Conservation (phyloP, 2,888 invertebrate species). For the Protophormia terraenovae region DNA sequence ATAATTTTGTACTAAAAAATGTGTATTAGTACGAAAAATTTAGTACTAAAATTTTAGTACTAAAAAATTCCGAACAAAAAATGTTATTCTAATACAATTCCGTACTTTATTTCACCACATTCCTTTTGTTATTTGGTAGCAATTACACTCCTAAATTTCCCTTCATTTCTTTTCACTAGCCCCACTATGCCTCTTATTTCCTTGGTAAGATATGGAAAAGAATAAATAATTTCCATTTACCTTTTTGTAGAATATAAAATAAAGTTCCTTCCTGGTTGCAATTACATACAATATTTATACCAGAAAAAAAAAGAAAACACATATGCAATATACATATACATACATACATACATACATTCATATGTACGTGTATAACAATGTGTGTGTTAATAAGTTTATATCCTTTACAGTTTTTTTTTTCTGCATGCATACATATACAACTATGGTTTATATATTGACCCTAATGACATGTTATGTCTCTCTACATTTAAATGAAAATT, state of each 20-base stretch:
- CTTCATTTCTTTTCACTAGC: too few species aligned
- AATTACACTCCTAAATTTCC: background rate
- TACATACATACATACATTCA: background rate
- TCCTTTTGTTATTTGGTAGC: too few species aligned
- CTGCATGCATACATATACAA: background rate
- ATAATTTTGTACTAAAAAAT: too few species aligned
- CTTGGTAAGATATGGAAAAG: background rate
- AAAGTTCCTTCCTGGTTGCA: conserved; percentile 61
- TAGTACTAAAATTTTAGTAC: too few species aligned
- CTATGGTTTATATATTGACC: conserved; percentile 55
- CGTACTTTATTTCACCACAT: too few species aligned
- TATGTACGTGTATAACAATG: background rate
- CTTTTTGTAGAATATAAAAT: conserved; percentile 41
- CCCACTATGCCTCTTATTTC: conserved; percentile 26
- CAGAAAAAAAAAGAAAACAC: too few species aligned
- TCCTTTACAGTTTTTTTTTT: conserved; percentile 1
- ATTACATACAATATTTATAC: conserved; percentile 45
- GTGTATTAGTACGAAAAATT: too few species aligned
- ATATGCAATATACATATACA: background rate
- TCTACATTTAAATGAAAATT: conserved; percentile 67
- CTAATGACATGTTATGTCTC: conserved; percentile 65
- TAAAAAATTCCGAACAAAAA: too few species aligned
- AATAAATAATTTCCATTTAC: conserved; percentile 41
- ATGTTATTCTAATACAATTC: too few species aligned
- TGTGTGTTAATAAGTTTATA: conserved; percentile 60